Evolutionary conservation across 64 coral and sea anemone species (phyloP).

Genomic region (Pocillopora damicornis): DNA sequence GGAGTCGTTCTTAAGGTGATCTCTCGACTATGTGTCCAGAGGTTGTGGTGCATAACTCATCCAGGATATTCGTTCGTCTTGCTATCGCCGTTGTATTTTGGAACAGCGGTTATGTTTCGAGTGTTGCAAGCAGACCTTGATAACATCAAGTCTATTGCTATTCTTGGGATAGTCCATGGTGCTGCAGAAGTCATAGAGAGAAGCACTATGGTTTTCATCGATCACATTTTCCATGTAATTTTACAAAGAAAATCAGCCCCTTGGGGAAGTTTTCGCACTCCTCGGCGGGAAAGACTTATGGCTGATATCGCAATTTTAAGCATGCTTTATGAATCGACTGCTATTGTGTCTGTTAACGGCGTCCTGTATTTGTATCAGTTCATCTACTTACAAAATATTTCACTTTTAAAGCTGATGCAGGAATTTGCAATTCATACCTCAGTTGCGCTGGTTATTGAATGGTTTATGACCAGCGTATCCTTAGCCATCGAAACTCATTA

Average conservation of each 20-base stretch:
- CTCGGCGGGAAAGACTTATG: no score
- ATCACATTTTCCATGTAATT: neutral
- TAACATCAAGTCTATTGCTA: neutral
- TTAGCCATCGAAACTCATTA: neutral
- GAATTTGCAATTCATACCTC: no score
- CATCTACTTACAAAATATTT: no score
- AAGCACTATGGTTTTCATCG: no score
- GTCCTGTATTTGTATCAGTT: no score
- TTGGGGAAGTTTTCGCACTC: no score
- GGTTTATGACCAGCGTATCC: neutral
- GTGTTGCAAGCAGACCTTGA: constrained; percentile 2
- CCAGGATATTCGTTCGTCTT: neutral
- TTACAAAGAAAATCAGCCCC: neutral
- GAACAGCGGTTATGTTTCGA: neutral
- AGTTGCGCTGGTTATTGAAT: neutral
- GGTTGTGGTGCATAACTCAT: neutral
- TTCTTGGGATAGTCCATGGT: constrained; percentile 13
- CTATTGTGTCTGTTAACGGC: no score
- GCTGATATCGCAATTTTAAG: no score
- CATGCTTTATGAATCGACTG: no score
- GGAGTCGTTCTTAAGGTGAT: neutral
- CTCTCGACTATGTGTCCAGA: neutral
- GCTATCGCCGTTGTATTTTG: neutral
- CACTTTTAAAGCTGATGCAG: no score
- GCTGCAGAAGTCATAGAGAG: constrained; percentile 7